Base-by-base conservation (phyloP, 2,113 vertebrate genomes). In the Clarias batrachus region DNA sequence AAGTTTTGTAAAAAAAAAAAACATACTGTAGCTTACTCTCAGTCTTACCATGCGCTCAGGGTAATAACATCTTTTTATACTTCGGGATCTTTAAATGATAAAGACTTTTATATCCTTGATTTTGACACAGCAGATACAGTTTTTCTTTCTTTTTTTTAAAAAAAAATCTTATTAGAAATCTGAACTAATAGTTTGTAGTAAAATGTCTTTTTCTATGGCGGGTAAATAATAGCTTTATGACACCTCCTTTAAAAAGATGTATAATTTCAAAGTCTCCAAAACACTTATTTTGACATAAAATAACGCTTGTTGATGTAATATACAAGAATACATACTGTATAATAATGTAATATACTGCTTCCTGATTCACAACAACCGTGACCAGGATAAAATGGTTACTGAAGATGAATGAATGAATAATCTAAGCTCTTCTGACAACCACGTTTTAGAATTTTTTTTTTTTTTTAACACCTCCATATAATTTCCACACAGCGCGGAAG, bases 1-100 rank as follows among this genome's bases (percentile, higher is more conserved):
- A 71, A 86, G 76, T 86, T 82, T 86, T 66, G 59, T 84, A 68
- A 81, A 88, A 81, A 37, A 37, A 37, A 37, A 37, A 37, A 37
- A 37, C 33, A 37, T 37, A 63, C 80, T 19, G 9, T 63, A 65
- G 88, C 79, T 87, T 83, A 60, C 84, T 27, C 83, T 85, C 27
- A 81, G 73, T 41, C 56, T 56, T 83, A 79, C 56, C 82, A 79
- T 37, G 21, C 41, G 71, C 56, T 68, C 71, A 60, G 37, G 21
- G 70, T 56, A n/a, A 78, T 57, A 77, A 37, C 37, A 81, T 82
- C 25, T 37, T 33, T 60, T 30, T 30, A 57, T 57, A 78, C 11
- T 76, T 76, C 41, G 25, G 37, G 21, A 54, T 11, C 73, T n/a
- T 76, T 52, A 4, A 54, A 76, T 76, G 56, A 9, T 48, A 52